A percentile compares a stretch with the other conserved stretches of the same genome.
Evolutionary conservation across 2,113 vertebrate genomes (phyloP).

Genomic region (Chloebia gouldiae): DNA sequence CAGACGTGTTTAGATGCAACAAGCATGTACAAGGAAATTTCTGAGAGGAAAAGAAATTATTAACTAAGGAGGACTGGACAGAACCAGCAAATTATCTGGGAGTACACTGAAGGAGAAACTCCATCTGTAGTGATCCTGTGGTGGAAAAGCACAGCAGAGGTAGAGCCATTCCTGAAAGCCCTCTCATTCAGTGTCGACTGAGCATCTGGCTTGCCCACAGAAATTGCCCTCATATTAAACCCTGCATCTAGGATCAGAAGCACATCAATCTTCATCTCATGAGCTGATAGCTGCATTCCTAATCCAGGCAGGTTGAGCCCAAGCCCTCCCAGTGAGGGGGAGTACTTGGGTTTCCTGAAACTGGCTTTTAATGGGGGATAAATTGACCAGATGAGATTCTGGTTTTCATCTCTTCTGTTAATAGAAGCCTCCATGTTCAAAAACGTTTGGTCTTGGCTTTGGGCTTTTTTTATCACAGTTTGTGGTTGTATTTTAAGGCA

Average conservation of each 20-base stretch:
- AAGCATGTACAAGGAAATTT: background rate
- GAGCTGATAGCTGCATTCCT: constrained; percentile 3
- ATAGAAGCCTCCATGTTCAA: background rate
- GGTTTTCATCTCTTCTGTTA: constrained; percentile 49
- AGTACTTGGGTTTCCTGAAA: constrained; percentile 37
- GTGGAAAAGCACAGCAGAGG: background rate
- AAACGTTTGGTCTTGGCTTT: constrained; percentile 6
- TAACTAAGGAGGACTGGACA: background rate
- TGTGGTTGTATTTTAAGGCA: background rate
- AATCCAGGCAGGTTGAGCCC: constrained; percentile 7
- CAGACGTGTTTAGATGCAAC: background rate
- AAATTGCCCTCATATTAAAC: constrained; percentile 25
- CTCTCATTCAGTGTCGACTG: background rate
- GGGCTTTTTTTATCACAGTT: background rate
- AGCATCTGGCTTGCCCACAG: background rate
- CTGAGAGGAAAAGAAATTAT: background rate
- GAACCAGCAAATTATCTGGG: background rate
- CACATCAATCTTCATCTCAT: constrained; percentile 42
- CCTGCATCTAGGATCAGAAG: background rate
- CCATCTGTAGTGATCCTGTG: background rate
- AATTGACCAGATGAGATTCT: constrained; percentile 45
- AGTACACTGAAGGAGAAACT: background rate
- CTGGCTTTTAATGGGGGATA: constrained; percentile 46
- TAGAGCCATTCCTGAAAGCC: background rate
- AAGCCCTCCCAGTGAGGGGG: constrained; percentile 27